phyloP scores from a whole-genome alignment of 2,888 invertebrate species.

The Catocala nupta region DNA sequence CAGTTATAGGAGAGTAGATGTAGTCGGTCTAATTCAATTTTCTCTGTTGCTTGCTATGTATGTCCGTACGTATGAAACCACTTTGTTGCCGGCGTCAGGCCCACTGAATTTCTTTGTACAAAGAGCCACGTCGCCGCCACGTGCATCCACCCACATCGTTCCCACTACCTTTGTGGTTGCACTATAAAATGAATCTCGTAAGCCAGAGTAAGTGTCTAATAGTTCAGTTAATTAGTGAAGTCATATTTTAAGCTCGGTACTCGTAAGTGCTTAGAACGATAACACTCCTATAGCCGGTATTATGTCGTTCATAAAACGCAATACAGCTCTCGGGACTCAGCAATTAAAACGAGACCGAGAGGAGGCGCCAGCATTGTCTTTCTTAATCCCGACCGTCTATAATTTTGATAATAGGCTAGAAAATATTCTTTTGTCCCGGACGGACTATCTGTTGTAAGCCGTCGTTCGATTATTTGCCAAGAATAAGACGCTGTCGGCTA shows the following conservation, averaged over 20 bases:
- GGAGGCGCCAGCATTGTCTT: slow-evolving; percentile 71
- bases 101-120: slow-evolving; percentile 74
- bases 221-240: slow-evolving; percentile 52
- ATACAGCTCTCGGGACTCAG: slow-evolving; percentile 71
- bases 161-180: slow-evolving; percentile 63
- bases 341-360: slow-evolving; percentile 80
- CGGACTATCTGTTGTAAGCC: slow-evolving; percentile 76
- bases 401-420: slow-evolving; percentile 86
- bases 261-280: slow-evolving; percentile 51
- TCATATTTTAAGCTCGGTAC: slow-evolving; percentile 33
- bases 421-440: slow-evolving; percentile 83
- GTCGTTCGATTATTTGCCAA: slow-evolving; percentile 74
- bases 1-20: slow-evolving; percentile 23
- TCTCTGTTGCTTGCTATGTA: slow-evolving; percentile 39
- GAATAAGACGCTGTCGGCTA: slow-evolving; percentile 52
- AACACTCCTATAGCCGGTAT: slow-evolving; percentile 64
- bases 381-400: slow-evolving; percentile 70
- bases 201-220: slow-evolving; percentile 32
- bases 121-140: slow-evolving; percentile 67
- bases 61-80: slow-evolving; percentile 55
- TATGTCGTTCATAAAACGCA: slow-evolving; percentile 74
- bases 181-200: slow-evolving; percentile 41
- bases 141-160: slow-evolving; percentile 52
- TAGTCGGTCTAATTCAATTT: slow-evolving; percentile 40
- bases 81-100: slow-evolving; percentile 73